A percentile compares a stretch with the other conserved stretches of the same genome.
Evolutionary conservation across 2,797 vertebrate species (phyloP).

Genomic region (Passerculus sandwichensis): DNA sequence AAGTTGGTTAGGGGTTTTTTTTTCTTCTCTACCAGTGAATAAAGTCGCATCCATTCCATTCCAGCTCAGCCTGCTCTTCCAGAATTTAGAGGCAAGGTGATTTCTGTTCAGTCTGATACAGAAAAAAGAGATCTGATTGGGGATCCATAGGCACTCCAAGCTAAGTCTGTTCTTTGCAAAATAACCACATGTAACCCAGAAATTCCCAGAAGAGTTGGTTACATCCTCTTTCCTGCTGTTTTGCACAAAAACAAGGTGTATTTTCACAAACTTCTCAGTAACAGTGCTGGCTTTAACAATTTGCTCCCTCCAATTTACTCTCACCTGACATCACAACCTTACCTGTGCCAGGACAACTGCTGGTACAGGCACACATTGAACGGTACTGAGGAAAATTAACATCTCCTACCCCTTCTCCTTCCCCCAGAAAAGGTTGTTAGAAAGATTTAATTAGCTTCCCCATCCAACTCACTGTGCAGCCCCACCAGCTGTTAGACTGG

Average conservation of each 20-base stretch:
- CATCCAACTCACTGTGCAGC: not conserved
- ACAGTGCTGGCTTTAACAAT: not conserved
- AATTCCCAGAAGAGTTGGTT: not conserved
- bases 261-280: not conserved
- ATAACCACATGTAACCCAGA: not conserved
- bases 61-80: not conserved
- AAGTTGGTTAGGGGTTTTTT: not conserved
- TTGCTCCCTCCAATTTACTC: not conserved
- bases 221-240: not conserved
- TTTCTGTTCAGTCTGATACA: not conserved
- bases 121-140: not conserved
- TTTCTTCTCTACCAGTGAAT: not conserved
- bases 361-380: not conserved
- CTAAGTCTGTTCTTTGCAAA: not conserved
- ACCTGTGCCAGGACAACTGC: not conserved
- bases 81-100: not conserved
- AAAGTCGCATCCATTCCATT: not conserved
- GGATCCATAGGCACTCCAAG: not conserved
- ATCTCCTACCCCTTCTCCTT: not conserved
- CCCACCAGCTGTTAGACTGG: not conserved
- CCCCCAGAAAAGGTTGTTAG: accelerated
- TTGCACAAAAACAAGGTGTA: not conserved
- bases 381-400: not conserved
- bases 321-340: not conserved
- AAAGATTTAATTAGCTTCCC: not conserved